Evolutionary conservation across 2,797 vertebrate species (phyloP).

Genomic region (Oreortyx pictus): DNA sequence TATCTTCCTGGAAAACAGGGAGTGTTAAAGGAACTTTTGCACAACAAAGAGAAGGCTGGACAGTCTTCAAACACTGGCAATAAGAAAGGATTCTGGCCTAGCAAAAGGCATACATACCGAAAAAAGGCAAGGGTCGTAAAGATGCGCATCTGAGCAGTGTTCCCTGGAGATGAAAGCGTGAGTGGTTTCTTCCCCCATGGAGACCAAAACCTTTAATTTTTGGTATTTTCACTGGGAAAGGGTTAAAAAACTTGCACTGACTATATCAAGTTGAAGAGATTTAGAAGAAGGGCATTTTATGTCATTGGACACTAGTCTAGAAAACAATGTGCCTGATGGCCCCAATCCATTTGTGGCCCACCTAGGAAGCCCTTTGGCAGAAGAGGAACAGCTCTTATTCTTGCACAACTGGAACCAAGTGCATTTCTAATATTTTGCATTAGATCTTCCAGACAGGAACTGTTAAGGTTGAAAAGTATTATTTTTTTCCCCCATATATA

Average conservation of each 20-base stretch:
- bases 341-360: neutral
- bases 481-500: neutral
- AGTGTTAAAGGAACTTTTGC: neutral
- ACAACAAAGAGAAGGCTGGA: neutral
- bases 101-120: neutral
- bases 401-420: accelerated
- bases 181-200: neutral
- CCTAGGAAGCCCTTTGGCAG: neutral
- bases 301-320: accelerated
- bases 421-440: neutral
- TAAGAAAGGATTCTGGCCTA: neutral
- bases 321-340: neutral
- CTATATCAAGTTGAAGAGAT: neutral
- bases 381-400: neutral
- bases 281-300: neutral
- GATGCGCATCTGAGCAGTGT: neutral
- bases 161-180: neutral
- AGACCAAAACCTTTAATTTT: neutral
- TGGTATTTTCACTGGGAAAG: neutral
- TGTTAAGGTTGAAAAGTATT: neutral
- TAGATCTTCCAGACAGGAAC: neutral
- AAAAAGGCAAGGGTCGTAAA: neutral
- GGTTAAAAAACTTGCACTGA: neutral
- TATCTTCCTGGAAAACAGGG: neutral
- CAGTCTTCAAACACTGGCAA: neutral